Evolutionary conservation across 2,888 invertebrate genomes (phyloP), one percentile per base, ranked within the genome.

Genomic region (Phyllotreta striolata): DNA sequence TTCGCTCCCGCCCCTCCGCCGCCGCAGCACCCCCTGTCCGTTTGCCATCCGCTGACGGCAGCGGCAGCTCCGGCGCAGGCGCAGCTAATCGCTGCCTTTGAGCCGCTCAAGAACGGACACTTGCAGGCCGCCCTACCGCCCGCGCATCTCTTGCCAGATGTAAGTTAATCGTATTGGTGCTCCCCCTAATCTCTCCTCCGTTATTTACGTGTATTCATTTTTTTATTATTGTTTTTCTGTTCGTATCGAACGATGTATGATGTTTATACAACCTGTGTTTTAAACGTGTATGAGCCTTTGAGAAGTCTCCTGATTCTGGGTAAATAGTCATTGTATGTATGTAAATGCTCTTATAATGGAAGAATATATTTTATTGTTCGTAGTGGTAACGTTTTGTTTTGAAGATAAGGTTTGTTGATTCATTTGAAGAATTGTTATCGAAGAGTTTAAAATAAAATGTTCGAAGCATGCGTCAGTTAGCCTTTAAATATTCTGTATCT

Each of bases 91-190:
- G 78, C 88, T 68, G 73, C 77, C 76, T 77, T 78, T 77, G 80
- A 81, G 77, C 77, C 80, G 75, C 78, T 81, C 78, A 81, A 81
- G 81, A 84, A 83, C 83, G 84, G 84, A 83, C 84, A 84, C 81
- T 84, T 86, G 84, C 85, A 85, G 84, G 86, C 86, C 79, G 86
- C 86, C 79, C 84, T 87, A 80, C 86, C 86, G 84, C 86, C 86
- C 81, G 84, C 85, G 82, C 86, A 86, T 83, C 85, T 87, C 79
- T 77, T 82, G 79, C 79, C 80, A 80, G 81, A 82, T 77, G 81
- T 82, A 82, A 82, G 82, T 82, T 80, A 72, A 79, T 79, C 79
- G 80, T 80, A 77, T 77, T 81, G 78, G 78, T 80, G 79, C 74
- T 74, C 76, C 77, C 76, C 73, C 75, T 72, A 64, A 55, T 46